Evolutionary conservation across 2,888 invertebrate genomes (phyloP).

Genomic region (Drepanosiphum platanoidis): DNA sequence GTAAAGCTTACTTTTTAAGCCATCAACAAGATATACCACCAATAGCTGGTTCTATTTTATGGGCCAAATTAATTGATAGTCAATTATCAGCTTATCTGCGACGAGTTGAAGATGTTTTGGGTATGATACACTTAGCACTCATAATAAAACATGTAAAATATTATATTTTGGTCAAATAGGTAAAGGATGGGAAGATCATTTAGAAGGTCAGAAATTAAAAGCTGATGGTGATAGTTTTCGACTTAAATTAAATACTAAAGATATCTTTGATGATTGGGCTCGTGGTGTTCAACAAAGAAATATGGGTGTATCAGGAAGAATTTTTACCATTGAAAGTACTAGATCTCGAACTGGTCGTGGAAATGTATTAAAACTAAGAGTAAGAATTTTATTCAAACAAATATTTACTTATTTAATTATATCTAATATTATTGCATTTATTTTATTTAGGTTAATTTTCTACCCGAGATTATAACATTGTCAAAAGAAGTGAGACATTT

Average conservation of each 20-base stretch:
- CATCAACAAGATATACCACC: constrained; percentile 94
- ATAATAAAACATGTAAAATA: neutral
- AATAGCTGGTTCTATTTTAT: constrained; percentile 97
- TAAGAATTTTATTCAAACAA: constrained; percentile 65
- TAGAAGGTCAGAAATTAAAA: constrained; percentile 97
- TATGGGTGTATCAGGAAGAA: constrained; percentile 91
- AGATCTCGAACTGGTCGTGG: constrained; percentile 80
- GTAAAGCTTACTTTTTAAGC: constrained; percentile 91
- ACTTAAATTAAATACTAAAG: constrained; percentile 93
- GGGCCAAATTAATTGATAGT: constrained; percentile 98
- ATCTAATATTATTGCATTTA: constrained; percentile 13
- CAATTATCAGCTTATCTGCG: constrained; percentile 95
- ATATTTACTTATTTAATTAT: constrained; percentile 6
- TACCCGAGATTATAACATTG: constrained; percentile 96
- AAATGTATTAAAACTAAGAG: constrained; percentile 86
- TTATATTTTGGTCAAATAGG: constrained; percentile 68
- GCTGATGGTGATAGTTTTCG: constrained; percentile 98
- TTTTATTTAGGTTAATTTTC: constrained; percentile 79
- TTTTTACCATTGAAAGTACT: constrained; percentile 90
- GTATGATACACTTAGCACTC: constrained; percentile 68
- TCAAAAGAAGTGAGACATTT: constrained; percentile 89
- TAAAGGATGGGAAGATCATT: constrained; percentile 99
- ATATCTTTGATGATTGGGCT: constrained; percentile 99
- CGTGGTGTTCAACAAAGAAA: constrained; percentile 93
- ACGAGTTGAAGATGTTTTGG: constrained; percentile 97